phyloP scores from a whole-genome alignment of 2,113 vertebrate genomes.

The Eulemur macaco region DNA sequence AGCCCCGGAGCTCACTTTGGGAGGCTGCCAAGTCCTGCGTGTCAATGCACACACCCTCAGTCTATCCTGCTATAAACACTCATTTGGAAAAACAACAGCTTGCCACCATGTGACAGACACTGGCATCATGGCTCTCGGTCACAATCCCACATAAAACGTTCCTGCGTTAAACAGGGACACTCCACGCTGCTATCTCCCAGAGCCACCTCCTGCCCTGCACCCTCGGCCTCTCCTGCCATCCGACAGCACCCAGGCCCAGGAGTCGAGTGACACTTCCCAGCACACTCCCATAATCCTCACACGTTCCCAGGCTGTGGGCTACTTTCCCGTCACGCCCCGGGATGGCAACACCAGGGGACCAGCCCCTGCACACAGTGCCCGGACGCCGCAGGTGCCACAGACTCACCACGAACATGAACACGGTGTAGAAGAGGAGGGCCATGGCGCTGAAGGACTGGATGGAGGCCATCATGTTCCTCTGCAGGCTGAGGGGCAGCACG shows the following conservation, averaged over 20 bases:
- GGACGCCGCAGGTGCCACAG: rapidly evolving
- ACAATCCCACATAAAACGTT: not conserved
- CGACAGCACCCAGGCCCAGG: not conserved
- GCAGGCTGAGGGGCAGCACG: constrained; percentile 96
- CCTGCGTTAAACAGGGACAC: rapidly evolving
- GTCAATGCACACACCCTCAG: no score
- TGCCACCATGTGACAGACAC: not conserved
- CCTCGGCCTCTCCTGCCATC: not conserved
- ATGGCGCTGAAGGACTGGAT: constrained; percentile 99
- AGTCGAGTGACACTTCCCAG: no score
- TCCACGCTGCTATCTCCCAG: not conserved
- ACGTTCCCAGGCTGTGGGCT: not conserved
- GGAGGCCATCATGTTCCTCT: constrained; percentile 99
- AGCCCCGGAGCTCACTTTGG: no score
- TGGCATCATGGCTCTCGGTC: rapidly evolving
- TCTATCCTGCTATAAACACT: not conserved
- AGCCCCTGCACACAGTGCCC: no score
- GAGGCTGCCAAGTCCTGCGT: rapidly evolving
- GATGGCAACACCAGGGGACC: rapidly evolving
- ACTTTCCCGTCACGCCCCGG: rapidly evolving
- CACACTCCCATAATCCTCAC: not conserved
- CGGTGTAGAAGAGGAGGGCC: constrained; percentile 96
- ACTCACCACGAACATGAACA: constrained; percentile 99
- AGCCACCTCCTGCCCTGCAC: not conserved
- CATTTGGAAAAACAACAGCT: not conserved